Conservation (phyloP, 2,888 invertebrate genomes). For the Schizaphis graminum region DNA sequence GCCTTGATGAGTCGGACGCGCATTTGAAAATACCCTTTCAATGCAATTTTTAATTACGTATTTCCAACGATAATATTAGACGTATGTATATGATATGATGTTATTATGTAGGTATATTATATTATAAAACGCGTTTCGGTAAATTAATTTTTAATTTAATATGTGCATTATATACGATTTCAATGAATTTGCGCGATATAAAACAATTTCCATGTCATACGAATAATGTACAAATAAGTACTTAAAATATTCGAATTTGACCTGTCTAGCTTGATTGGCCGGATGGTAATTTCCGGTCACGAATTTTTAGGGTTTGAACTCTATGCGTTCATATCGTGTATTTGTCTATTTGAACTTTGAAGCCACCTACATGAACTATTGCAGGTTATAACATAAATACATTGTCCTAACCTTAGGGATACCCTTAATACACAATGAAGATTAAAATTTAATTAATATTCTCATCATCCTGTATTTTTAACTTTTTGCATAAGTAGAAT, state of each 20-base stretch:
- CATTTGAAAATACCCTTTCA: not conserved
- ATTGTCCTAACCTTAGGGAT: not conserved
- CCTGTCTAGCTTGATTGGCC: constrained; percentile 23
- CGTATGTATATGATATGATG: not conserved
- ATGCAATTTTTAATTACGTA: not conserved
- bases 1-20: not conserved
- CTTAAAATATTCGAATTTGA: constrained; percentile 12
- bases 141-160: not conserved
- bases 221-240: not conserved
- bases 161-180: not conserved
- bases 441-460: not conserved
- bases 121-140: not conserved
- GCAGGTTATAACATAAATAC: not conserved
- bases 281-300: constrained; percentile 27
- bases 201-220: not conserved
- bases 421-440: not conserved
- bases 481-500: not conserved
- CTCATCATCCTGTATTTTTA: not conserved
- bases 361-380: not conserved
- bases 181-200: not conserved
- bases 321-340: not conserved
- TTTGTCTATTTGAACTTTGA: not conserved
- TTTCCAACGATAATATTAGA: not conserved
- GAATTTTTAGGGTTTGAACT: not conserved
- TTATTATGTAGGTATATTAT: not conserved